These are phyloP conservation scores for Trichogramma dendrolimi DNA, from an alignment of 2,888 invertebrate genomes.

Conservation along the genomic window DNA sequence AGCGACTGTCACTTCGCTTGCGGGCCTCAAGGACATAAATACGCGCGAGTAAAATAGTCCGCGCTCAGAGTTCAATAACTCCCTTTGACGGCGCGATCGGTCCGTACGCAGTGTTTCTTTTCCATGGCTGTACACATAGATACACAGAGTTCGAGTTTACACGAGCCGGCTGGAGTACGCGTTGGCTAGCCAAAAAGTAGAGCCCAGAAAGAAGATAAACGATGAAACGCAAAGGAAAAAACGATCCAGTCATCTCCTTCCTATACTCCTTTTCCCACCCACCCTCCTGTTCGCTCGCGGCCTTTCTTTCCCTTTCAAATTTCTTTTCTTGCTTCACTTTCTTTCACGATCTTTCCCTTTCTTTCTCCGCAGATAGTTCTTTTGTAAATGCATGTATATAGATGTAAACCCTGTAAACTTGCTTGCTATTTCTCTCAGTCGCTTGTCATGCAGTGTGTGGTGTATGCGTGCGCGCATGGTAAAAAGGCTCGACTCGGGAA, in stretches of 20 bases:
- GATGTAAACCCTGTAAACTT: no score
- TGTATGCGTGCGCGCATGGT: background rate
- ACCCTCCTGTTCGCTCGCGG: background rate
- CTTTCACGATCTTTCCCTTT: background rate
- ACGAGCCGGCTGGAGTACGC: background rate
- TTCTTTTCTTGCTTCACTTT: conserved; percentile 1
- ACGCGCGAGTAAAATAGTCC: background rate
- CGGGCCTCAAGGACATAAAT: background rate
- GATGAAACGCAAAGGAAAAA: conserved; percentile 8
- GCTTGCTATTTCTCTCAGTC: no score
- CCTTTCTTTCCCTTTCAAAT: background rate
- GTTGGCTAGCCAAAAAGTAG: conserved; percentile 3
- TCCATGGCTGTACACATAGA: background rate
- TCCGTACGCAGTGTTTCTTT: conserved; percentile 10
- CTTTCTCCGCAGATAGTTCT: background rate
- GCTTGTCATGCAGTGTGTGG: background rate
- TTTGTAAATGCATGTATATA: no score
- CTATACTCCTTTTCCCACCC: background rate
- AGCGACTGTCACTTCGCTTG: background rate
- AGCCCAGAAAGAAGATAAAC: conserved; percentile 1
- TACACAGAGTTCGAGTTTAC: background rate
- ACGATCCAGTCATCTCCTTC: conserved; percentile 10
- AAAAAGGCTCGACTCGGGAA: background rate
- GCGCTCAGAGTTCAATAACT: conserved; percentile 16
- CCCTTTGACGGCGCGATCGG: conserved; percentile 11